Evolutionary conservation across 2,888 invertebrate genomes (phyloP).

Genomic region (Lutraria lutraria): DNA sequence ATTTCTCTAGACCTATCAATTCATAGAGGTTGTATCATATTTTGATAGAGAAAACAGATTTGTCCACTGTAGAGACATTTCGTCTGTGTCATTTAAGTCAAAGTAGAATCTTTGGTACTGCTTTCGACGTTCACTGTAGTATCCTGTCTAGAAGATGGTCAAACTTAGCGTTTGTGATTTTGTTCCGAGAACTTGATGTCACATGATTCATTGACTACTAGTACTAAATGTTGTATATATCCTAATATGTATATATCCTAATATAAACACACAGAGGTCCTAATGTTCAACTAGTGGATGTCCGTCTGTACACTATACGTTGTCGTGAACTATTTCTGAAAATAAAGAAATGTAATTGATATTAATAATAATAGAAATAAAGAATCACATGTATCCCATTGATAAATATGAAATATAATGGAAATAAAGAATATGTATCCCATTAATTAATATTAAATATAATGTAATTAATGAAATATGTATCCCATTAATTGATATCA

Average conservation of each 20-base stretch:
- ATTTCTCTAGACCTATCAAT: no score
- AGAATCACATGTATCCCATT: no score
- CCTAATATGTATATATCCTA: background rate
- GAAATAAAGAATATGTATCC: no score
- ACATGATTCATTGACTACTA: background rate
- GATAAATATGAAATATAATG: no score
- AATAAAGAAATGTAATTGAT: conserved; percentile 27
- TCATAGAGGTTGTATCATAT: no score
- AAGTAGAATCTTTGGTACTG: background rate
- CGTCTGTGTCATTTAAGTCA: no score
- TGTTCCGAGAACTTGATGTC: background rate
- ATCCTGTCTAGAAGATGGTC: background rate
- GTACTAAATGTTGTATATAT: background rate
- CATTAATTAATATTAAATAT: background rate
- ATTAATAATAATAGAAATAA: background rate
- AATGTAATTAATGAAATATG: background rate
- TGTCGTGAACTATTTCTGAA: conserved; percentile 59
- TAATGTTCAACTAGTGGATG: conserved; percentile 60
- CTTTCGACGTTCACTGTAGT: background rate
- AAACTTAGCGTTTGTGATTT: background rate
- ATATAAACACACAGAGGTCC: background rate
- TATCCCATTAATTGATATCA: no score
- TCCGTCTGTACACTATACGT: conserved; percentile 60
- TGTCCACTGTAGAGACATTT: no score
- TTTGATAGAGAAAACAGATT: no score